Evolutionary conservation across 2,113 vertebrate species (phyloP), one percentile per base, ranked within the genome.

Genomic region (Piaya cayana): DNA sequence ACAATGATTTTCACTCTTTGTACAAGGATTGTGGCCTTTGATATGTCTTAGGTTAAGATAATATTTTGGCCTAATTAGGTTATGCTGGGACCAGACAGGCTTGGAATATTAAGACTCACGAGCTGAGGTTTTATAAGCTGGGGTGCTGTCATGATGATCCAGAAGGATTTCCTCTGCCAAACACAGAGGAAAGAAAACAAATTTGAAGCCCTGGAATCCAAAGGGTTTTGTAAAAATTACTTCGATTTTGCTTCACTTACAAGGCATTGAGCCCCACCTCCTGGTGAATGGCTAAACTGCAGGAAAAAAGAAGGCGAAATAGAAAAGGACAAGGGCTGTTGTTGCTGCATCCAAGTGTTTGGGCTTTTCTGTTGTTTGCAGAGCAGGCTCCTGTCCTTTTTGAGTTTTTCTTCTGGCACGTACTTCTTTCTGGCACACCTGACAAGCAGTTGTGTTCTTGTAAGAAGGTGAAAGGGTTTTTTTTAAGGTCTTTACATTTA

Each of bases 251-350:
- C 29, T 26, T 74, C 43, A 59, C 34, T 88, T 70, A 11, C 22
- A 86, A 59, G 71, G 11, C 91, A 20, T 90, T 83, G 90, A 78
- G 95, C 96, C 4, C 96, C 96, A 94, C 52, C 94, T 91, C 64
- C 91, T 84, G 96, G 95, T 79, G 30, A 78, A 52, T 8, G 13
- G 27, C 29, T 92, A 15, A 55, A 86, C 9, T 83, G 86, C 88
- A 90, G 64, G n/a, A 93, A 88, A 84, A 84, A 88, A 88, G 5
- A 26, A 49, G 26, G 21, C 29, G 26, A 18, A 82, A 80, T 82
- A 6, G 20, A 29, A 30, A 67, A 68, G 20, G 39, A 30, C 32
- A 68, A 67, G 53, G 56, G 16, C 27, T 83, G 56, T 20, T 83
- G 56, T 20, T 71, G 23, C 26, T 75, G 30, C 50, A 78, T 80